Evolutionary conservation across 2,888 invertebrate genomes (phyloP).

Genomic region (Phymatocera aterrima): DNA sequence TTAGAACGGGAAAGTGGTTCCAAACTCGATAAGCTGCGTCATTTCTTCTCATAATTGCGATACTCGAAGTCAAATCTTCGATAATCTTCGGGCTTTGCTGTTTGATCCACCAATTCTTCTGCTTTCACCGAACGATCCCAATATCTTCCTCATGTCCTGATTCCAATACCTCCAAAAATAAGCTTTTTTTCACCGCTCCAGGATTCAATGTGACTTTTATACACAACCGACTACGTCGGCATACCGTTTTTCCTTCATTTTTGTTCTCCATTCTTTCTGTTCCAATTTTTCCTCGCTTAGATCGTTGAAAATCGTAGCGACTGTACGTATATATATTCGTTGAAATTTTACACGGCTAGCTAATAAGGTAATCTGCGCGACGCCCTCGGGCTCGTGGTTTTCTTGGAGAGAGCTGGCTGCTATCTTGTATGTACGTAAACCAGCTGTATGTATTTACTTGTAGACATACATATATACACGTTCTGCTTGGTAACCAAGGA

Average conservation of each 20-base stretch:
- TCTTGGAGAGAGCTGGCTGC: background rate
- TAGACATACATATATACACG: background rate
- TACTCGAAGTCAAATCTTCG: background rate
- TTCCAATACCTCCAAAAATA: background rate
- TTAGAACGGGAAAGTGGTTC: conserved; percentile 20
- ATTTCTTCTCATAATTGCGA: background rate
- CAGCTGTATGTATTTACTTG: background rate
- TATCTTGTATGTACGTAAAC: background rate
- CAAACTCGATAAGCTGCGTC: conserved; percentile 16
- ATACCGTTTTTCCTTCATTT: too few species aligned
- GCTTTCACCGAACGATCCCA: background rate
- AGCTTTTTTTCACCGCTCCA: too few species aligned
- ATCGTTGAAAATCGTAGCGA: too few species aligned
- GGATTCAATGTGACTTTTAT: too few species aligned
- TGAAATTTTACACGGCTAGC: too few species aligned
- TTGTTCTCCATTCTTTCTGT: too few species aligned
- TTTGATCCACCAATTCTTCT: background rate
- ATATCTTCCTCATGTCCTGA: background rate
- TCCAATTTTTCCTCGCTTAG: too few species aligned
- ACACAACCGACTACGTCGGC: too few species aligned
- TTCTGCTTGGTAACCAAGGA: background rate
- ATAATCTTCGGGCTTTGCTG: background rate
- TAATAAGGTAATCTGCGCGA: background rate
- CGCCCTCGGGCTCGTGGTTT: background rate
- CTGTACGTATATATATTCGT: too few species aligned